phyloP scores from a whole-genome alignment of 2,888 invertebrate species.

The Melinaea marsaeus region DNA sequence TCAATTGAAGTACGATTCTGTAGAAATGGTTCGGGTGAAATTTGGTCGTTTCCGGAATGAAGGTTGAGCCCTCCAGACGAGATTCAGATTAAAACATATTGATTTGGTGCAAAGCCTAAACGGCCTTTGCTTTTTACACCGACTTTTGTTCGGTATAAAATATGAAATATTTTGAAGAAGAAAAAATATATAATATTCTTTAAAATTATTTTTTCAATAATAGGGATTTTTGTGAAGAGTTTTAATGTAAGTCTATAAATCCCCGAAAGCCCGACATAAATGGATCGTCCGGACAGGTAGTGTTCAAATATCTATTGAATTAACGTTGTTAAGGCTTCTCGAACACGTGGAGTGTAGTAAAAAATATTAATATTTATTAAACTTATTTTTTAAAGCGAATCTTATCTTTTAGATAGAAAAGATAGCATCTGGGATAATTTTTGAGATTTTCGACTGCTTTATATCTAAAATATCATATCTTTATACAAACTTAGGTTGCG shows the following conservation, averaged over 20 bases:
- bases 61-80: slow-evolving; percentile 32
- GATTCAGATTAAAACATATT: slow-evolving; percentile 33
- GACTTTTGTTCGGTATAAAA: too few species aligned
- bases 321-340: slow-evolving; percentile 25
- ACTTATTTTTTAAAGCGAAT: not conserved
- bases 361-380: not conserved
- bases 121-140: not conserved
- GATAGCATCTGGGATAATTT: too few species aligned
- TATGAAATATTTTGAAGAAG: too few species aligned
- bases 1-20: slow-evolving; percentile 17
- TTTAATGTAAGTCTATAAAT: slow-evolving; percentile 16
- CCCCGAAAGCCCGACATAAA: slow-evolving; percentile 18
- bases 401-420: too few species aligned
- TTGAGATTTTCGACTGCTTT: too few species aligned
- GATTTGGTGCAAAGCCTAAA: slow-evolving; percentile 14
- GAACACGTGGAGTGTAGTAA: slow-evolving; percentile 4
- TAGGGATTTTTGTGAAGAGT: too few species aligned
- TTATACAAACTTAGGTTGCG: too few species aligned
- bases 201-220: too few species aligned
- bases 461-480: too few species aligned
- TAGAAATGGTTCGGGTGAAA: slow-evolving; percentile 20
- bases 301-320: slow-evolving; percentile 29
- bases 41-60: slow-evolving; percentile 30
- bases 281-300: slow-evolving; percentile 27
- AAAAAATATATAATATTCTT: too few species aligned